Base-by-base conservation (phyloP, 2,888 invertebrate genomes). In the Shargacucullia verbasci region DNA sequence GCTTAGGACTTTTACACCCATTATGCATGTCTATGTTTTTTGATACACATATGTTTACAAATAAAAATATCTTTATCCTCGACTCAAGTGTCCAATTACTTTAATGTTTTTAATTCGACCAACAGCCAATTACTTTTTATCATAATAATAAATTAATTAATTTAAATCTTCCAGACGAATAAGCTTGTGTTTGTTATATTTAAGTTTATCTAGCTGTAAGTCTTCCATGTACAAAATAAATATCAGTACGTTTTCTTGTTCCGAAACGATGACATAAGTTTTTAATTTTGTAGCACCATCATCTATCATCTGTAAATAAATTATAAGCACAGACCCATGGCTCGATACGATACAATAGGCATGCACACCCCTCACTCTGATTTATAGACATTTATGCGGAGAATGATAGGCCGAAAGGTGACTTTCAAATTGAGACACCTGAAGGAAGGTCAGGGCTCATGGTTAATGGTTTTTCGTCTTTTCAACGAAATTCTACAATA, bases 351-450 rank as follows among this genome's bases (percentile, higher is more conserved):
- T 37, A 68, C 43, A 61, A 50, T 45, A 38, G 47, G 15, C 67
- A 57, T 58, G 68, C 62, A 46, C 45, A 49, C 15, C n/a, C 7
- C 46, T 50, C 54, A 57, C 44, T 35, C 11, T 58, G 69, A 67
- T 67, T 67, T 58, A 68, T 68, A 47, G 53, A 15, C 35, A 15
- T 56, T n/a, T 10, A 11, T 15, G 15, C 49, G 39, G 15, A 60
- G 12, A 60, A 46, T 44, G 47, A 49, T 59, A 54, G 11, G 29
- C 40, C 10, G 55, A 37, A 68, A 68, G 54, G 69, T 69, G 56
- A 64, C 64, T 59, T 56, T 69, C 59, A 20, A 59, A 52, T 53
- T 54, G 41, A 68, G 54, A 68, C 38, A 63, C 55, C 52, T 59
- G 46, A 35, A 45, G 48, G 39, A 53, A 53, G 68, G 63, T 59